phyloP scores from a whole-genome alignment of 2,797 vertebrate genomes.

The Danio kyathit region DNA sequence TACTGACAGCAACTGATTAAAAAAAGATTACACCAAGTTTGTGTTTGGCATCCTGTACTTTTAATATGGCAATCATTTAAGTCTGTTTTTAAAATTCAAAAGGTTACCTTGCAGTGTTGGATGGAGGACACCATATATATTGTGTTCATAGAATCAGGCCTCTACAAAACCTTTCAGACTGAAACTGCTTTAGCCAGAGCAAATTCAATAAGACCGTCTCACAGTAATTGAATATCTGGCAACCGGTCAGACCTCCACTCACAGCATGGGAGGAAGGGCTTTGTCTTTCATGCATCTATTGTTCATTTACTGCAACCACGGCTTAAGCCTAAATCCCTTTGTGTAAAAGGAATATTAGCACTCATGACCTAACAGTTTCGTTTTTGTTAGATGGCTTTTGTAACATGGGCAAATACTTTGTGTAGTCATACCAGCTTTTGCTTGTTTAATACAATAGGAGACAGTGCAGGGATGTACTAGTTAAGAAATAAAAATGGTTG shows the following conservation, averaged over 20 bases:
- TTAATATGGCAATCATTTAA: too few species aligned
- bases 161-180: not conserved
- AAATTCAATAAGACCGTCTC: not conserved
- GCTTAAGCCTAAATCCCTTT: not conserved
- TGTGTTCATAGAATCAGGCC: not conserved
- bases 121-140: not conserved
- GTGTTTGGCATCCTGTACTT: too few species aligned
- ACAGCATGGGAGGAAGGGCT: not conserved
- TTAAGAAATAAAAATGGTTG: not conserved
- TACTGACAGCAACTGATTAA: too few species aligned
- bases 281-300: not conserved
- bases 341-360: not conserved
- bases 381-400: not conserved
- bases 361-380: not conserved
- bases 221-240: not conserved
- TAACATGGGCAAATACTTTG: not conserved
- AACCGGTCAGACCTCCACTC: not conserved
- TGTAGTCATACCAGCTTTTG: not conserved
- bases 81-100: too few species aligned
- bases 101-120: too few species aligned
- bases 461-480: not conserved
- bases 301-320: not conserved
- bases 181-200: not conserved
- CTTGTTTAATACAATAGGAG: not conserved
- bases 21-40: too few species aligned